Percentiles rank a stretch among this genome's conserved stretches.
Conservation (phyloP, 2,797 vertebrate species). For the Acanthopagrus latus region DNA sequence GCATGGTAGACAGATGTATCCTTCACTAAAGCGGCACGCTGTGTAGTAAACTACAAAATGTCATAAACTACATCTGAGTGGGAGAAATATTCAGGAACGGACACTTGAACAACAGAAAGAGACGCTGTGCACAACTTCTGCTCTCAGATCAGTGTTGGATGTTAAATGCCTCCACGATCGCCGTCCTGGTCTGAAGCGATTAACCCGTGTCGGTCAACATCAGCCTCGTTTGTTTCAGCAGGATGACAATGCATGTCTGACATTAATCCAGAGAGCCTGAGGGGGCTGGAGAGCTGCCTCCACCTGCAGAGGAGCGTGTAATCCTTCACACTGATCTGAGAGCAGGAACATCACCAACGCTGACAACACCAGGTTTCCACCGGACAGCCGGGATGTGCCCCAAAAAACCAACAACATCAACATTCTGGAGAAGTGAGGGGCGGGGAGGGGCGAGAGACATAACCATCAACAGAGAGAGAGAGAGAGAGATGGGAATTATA, state of each 20-base stretch:
- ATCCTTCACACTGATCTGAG: conserved; percentile 10
- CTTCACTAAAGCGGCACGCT: no score
- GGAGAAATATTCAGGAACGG: no score
- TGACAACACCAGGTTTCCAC: background rate
- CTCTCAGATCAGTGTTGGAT: background rate
- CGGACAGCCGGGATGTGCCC: background rate
- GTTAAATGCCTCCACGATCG: no score
- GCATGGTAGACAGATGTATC: no score
- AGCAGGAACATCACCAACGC: conserved; percentile 7
- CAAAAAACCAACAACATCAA: conserved; percentile 12
- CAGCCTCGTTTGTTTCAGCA: background rate
- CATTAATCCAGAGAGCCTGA: background rate
- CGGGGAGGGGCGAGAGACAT: background rate
- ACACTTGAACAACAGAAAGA: no score
- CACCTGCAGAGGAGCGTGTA: conserved; percentile 10
- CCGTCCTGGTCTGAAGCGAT: background rate
- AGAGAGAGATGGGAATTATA: background rate
- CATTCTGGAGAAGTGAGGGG: conserved; percentile 9
- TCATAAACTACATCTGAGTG: no score
- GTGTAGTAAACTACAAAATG: no score
- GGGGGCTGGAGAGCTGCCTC: background rate
- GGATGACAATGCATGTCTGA: background rate
- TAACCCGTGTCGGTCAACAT: background rate
- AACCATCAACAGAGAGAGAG: conserved; percentile 7
- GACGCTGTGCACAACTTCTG: background rate